Evolutionary conservation across 2,113 vertebrate species (phyloP).

Genomic region (Ciconia maguari): DNA sequence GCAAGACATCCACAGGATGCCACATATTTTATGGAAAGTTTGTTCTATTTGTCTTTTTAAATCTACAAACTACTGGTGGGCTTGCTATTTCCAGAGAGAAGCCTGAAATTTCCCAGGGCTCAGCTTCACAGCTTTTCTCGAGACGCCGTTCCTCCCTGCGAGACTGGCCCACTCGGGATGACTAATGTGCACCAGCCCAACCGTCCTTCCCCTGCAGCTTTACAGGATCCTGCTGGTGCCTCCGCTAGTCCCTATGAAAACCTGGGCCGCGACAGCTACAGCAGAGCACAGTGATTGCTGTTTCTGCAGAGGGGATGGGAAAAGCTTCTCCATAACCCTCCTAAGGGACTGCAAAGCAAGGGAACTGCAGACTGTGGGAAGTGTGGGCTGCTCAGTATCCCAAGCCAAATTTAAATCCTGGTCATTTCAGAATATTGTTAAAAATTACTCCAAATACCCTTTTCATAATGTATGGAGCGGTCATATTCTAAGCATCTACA

Average conservation of each 20-base stretch:
- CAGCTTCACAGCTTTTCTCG: neutral
- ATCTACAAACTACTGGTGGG: neutral
- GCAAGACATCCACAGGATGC: neutral
- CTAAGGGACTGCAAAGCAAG: constrained; percentile 41
- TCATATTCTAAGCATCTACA: neutral
- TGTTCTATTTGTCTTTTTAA: neutral
- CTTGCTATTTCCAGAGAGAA: neutral
- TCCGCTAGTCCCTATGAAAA: neutral
- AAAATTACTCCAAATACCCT: constrained; percentile 14
- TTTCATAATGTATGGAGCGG: neutral
- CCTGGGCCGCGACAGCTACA: neutral
- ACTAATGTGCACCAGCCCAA: neutral
- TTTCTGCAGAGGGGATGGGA: neutral
- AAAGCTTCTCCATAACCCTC: neutral
- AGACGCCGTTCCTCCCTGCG: neutral
- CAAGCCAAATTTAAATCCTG: constrained; percentile 58
- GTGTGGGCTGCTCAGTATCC: constrained; percentile 37
- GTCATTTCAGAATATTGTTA: constrained; percentile 16
- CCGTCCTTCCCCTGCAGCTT: neutral
- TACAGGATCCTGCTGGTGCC: neutral
- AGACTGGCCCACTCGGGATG: neutral
- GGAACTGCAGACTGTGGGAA: constrained; percentile 68
- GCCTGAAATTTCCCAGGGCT: neutral
- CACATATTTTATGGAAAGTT: neutral
- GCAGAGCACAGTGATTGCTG: neutral